A percentile compares a stretch with the other conserved stretches of the same genome.
These are phyloP conservation scores for Patiria pectinifera DNA, from an alignment of 53 echinoderm and acorn worm genomes.

Conservation along the genomic window DNA sequence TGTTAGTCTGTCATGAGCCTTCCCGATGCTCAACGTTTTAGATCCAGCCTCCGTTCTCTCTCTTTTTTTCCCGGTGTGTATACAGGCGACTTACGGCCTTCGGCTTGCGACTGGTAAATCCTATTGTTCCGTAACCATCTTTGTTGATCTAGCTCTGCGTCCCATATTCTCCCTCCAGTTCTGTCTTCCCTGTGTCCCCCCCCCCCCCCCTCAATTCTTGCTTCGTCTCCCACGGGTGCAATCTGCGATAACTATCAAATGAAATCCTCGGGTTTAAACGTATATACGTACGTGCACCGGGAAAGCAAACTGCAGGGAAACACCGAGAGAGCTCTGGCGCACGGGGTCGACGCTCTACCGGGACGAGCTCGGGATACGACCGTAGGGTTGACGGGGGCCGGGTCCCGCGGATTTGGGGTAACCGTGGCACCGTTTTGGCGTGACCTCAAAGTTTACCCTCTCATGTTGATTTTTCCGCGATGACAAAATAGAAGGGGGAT, in stretches of 20 bases:
- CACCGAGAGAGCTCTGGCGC: background rate
- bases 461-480: slow-evolving; percentile 54
- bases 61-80: slow-evolving; percentile 20
- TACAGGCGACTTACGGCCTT: slow-evolving; percentile 53
- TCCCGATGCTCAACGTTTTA: background rate
- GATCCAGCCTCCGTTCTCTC: background rate
- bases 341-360: slow-evolving; percentile 40
- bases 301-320: background rate
- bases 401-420: slow-evolving; percentile 20
- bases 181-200: background rate
- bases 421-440: slow-evolving; percentile 38
- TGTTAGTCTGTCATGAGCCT: background rate
- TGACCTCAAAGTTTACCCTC: slow-evolving; percentile 53
- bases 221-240: slow-evolving; percentile 52
- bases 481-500: slow-evolving; percentile 51
- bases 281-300: background rate
- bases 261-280: background rate
- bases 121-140: slow-evolving; percentile 52
- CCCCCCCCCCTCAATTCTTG: background rate
- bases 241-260: slow-evolving; percentile 53
- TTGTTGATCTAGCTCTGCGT: slow-evolving; percentile 35
- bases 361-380: background rate
- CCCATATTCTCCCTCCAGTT: slow-evolving; percentile 14
- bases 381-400: slow-evolving; percentile 41
- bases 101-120: slow-evolving; percentile 32